Evolutionary conservation across 2,113 vertebrate species (phyloP), one percentile per base, ranked within the genome.

Genomic region (Sclerurus mexicanus): DNA sequence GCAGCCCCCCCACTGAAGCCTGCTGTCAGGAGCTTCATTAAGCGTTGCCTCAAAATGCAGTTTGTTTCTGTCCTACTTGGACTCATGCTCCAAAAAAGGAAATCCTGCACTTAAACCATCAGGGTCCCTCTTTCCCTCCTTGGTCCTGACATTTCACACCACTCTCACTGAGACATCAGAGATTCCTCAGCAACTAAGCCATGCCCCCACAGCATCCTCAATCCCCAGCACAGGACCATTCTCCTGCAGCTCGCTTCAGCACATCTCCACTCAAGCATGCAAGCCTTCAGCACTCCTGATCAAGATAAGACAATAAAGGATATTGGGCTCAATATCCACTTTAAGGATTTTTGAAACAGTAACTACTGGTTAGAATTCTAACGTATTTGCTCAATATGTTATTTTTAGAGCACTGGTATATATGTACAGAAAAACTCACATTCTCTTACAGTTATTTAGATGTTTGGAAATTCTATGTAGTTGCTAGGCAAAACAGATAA

Each of bases 41-140:
- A 87, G 69, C 71, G 44, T 56, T 60, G 86, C 58, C 77, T 47
- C 91, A 81, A 89, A 91, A 95, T 3, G 24, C 76, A 64, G 44
- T n/a, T 66, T 59, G 78, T 52, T 88, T 80, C 80, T 90, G 76
- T 49, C 91, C 93, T 92, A 87, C 73, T 87, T 78, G 68, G 35
- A 42, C 16, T 67, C 0, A 0, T 1, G 1, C 56, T 94, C 89
- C 53, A 87, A 81, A 92, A 86, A 67, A 90, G 47, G 67, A 76
- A 95, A 71, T 53, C 10, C 64, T 68, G 12, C 44, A 10, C 24
- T 81, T 67, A 74, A 68, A 82, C 12, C 44, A 59, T 33, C 2
- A 2, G 15, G 35, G 33, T 40, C 76, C 24, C 31, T 77, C 60
- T 46, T 80, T 90, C 13, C 21, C 52, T 31, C 77, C 56, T 80